A percentile compares a stretch with the other conserved stretches of the same genome.
These are phyloP conservation scores for Sebastolobus altivelis DNA, from an alignment of 2,797 vertebrate species.

Conservation along the genomic window DNA sequence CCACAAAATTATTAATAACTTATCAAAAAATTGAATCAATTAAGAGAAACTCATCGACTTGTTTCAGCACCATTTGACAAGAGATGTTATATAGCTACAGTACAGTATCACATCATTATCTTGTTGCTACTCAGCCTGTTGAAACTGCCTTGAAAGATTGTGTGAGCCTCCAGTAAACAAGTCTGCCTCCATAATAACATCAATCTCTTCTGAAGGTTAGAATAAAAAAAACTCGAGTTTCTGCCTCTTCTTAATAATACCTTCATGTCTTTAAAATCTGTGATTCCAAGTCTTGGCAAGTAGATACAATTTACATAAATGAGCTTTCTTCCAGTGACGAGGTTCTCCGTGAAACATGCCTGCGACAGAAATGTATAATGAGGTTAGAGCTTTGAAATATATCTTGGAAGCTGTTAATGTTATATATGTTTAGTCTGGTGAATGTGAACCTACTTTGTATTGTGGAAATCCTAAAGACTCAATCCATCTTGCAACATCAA, in stretches of 20 bases:
- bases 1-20: neutral
- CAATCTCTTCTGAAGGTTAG: neutral
- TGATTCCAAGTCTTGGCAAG: slow-evolving; percentile 91
- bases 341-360: slow-evolving; percentile 91
- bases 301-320: slow-evolving; percentile 86
- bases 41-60: neutral
- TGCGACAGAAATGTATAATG: slow-evolving; percentile 61
- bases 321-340: slow-evolving; percentile 90
- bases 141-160: slow-evolving; percentile 13
- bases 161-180: slow-evolving; percentile 28
- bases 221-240: neutral
- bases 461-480: slow-evolving; percentile 88
- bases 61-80: slow-evolving; percentile 7
- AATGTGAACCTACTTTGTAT: slow-evolving; percentile 84
- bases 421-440: neutral
- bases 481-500: slow-evolving; percentile 89
- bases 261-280: slow-evolving; percentile 91
- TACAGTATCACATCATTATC: slow-evolving; percentile 13
- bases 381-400: slow-evolving; percentile 3
- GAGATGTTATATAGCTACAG: neutral
- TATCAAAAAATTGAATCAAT: slow-evolving; percentile 2
- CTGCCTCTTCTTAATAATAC: slow-evolving; percentile 78
- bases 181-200: slow-evolving; percentile 8
- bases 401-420: neutral
- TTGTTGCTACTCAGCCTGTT: slow-evolving; percentile 16